Base-by-base conservation (phyloP, 2,797 vertebrate genomes). In the Alosa sapidissima region DNA sequence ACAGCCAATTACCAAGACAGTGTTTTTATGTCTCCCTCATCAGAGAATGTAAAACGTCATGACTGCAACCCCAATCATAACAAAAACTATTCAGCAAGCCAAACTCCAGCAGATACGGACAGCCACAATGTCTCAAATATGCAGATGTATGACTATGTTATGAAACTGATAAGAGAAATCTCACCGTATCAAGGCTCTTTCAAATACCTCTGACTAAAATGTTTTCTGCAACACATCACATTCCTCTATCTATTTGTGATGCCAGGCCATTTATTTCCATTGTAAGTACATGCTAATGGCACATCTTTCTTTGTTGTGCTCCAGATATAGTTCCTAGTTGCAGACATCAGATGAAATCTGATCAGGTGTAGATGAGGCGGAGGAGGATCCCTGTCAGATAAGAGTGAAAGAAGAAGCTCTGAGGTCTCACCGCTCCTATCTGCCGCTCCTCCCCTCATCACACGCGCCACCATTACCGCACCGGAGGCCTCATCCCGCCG, bases 381-480 rank as follows among this genome's bases (percentile, higher is more conserved):
- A 62, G 60, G 2, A 62, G n/a, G 6, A 1, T 58, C 3, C n/a
- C n/a, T 9, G n/a, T 65, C n/a, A 11, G 60, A 65, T 28, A 6
- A 36, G 68, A 4, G 62, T 11, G 68, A 75, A 11, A 16, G 33
- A 7, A 5, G 33, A 72, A 36, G 65, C 14, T 14, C 36, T 41
- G 33, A 45, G 6, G 36, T 75, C 92, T 92, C 91, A 97, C 97
- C 98, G 2, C 98, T 99, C 88, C 98, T 94, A 91, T 99, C 98
- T 0, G 98, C 98, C 0, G 97, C 97, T 0, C 98, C 98, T 21
- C 97, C 98, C 88, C 97, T 96, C 98, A 99, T 99, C 92, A 99
- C 97, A 85, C 98, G 94, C 13, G 98, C 98, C 47, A 99, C 97
- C 45, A 98, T 94, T 28, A 99, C 97, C 0, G 97, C 95, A 52